Percentiles rank a stretch among this genome's conserved stretches.
Conservation (phyloP, 30 jellyfish, hydroid and myxozoan genomes). For the Turritopsis rubra region DNA sequence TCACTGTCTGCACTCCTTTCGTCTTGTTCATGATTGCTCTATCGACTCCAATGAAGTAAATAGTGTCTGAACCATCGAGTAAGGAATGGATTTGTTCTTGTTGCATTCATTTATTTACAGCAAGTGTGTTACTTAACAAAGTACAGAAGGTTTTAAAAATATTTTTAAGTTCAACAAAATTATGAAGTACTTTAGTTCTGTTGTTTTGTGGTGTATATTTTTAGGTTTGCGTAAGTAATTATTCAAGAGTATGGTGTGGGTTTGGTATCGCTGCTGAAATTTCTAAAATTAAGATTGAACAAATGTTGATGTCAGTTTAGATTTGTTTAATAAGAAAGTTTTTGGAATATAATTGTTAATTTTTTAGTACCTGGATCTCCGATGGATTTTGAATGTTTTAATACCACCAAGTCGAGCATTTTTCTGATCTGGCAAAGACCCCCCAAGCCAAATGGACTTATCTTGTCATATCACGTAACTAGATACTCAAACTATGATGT, state of each 20-base stretch:
- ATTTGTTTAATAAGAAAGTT: background rate
- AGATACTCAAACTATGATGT: background rate
- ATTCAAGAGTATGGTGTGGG: too few species aligned
- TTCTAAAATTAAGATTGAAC: background rate
- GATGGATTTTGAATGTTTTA: background rate
- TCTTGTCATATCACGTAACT: background rate
- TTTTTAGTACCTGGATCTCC: conserved; percentile 17
- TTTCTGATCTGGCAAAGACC: background rate
- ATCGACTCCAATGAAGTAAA: background rate
- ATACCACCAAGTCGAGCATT: background rate
- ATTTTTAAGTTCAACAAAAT: background rate
- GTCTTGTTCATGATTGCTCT: background rate
- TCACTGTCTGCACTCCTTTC: background rate
- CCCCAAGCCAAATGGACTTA: background rate
- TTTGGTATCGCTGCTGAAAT: too few species aligned
- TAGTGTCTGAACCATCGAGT: background rate
- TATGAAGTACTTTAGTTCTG: background rate
- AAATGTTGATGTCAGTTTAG: background rate
- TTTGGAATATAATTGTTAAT: background rate
- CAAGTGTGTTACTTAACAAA: too few species aligned
- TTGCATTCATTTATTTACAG: background rate
- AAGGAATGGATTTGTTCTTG: background rate
- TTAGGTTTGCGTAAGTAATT: too few species aligned
- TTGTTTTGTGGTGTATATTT: too few species aligned
- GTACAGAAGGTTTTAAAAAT: background rate